Evolutionary conservation across 2,113 vertebrate genomes (phyloP).

Genomic region (Polypterus senegalus): DNA sequence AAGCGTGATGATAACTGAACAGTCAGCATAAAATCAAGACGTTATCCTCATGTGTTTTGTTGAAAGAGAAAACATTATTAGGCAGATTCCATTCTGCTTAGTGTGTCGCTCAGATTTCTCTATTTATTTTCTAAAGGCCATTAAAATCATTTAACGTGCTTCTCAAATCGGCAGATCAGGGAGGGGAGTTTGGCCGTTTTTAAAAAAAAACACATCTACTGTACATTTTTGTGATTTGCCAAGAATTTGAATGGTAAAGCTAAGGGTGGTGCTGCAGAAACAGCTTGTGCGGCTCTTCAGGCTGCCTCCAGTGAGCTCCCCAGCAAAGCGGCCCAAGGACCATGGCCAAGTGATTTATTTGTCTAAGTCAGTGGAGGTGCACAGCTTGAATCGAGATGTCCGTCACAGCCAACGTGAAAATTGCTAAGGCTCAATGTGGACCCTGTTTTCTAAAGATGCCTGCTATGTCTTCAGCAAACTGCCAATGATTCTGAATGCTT

Average conservation of each 20-base stretch:
- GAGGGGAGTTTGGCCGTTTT: not conserved
- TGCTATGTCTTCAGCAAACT: too few species aligned
- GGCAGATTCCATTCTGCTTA: not conserved
- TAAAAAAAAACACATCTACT: not conserved
- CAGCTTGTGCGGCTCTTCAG: not conserved
- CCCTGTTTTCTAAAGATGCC: too few species aligned
- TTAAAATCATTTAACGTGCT: not conserved
- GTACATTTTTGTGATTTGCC: not conserved
- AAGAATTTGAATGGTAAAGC: not conserved
- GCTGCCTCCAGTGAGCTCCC: not conserved
- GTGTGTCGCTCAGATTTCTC: not conserved
- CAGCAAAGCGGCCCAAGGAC: not conserved
- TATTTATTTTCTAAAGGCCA: not conserved
- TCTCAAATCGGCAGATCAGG: not conserved
- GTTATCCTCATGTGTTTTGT: not conserved
- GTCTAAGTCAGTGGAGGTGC: too few species aligned
- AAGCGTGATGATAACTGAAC: not conserved
- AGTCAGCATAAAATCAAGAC: not conserved
- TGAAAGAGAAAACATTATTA: constrained; percentile 1
- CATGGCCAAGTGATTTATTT: too few species aligned
- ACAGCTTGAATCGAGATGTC: too few species aligned
- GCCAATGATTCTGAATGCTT: too few species aligned
- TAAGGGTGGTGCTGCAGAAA: not conserved
- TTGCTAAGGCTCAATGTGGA: too few species aligned
- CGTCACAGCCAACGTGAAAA: too few species aligned